A percentile compares a stretch with the other conserved stretches of the same genome.
phyloP scores from a whole-genome alignment of 2,113 vertebrate species.

The Panthera leo region DNA sequence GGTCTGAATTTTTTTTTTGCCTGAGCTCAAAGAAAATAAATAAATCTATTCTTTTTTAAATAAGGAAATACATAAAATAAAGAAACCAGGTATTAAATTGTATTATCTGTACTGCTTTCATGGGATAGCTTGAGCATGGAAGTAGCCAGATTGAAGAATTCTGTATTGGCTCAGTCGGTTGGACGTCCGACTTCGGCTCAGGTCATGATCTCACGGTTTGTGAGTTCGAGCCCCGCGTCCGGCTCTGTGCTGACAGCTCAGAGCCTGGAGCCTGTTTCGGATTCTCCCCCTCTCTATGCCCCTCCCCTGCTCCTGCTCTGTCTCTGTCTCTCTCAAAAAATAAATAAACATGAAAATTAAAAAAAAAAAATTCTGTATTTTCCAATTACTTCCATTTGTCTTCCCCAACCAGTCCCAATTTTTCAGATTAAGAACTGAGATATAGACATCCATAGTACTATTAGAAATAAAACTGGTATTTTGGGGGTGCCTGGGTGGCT shows the following conservation, averaged over 20 bases:
- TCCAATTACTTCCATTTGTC: neutral
- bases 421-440: neutral
- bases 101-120: neutral
- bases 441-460: neutral
- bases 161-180: neutral
- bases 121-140: neutral
- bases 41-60: neutral
- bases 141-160: neutral
- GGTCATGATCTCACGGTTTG: no score
- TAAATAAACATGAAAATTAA: no score
- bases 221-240: no score
- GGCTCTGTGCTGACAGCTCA: no score
- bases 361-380: neutral
- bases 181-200: no score
- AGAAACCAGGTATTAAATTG: neutral
- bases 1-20: conserved; percentile 36
- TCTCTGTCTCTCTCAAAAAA: no score
- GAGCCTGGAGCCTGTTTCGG: no score
- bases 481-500: no score
- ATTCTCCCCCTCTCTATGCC: no score
- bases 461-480: conserved; percentile 2
- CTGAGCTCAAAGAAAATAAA: neutral
- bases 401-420: neutral
- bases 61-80: neutral
- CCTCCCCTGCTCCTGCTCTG: no score